Conservation (phyloP, 2,797 vertebrate genomes). For the Cryptoprocta ferox region DNA sequence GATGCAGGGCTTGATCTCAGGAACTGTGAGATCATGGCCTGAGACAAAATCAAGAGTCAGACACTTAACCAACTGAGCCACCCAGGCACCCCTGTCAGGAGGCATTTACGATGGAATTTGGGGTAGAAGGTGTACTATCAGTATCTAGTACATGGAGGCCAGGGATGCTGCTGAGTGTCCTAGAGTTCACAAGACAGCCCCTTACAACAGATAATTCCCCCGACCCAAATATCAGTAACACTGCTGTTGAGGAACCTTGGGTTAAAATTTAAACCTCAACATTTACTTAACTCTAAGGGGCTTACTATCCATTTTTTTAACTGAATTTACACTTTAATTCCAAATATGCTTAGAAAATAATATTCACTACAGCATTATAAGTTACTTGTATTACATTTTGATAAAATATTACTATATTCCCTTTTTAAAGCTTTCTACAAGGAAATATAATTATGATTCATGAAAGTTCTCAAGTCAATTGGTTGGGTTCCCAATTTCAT, state of each 20-base stretch:
- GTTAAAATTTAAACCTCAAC: not conserved
- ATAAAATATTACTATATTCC: not conserved
- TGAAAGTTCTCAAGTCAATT: not conserved
- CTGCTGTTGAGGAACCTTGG: not conserved
- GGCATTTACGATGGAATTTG: not conserved
- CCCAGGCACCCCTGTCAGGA: not conserved
- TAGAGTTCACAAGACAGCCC: fast-evolving
- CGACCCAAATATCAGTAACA: not conserved
- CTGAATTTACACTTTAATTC: not conserved
- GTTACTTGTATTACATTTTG: not conserved
- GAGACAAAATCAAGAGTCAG: no score
- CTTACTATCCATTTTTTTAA: not conserved
- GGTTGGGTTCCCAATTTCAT: not conserved
- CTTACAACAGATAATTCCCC: not conserved
- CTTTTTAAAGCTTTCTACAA: not conserved
- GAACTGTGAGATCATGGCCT: no score
- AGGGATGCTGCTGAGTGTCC: not conserved
- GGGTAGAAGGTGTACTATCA: not conserved
- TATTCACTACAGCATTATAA: not conserved
- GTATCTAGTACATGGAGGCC: not conserved
- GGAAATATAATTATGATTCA: not conserved
- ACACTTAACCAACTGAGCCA: no score
- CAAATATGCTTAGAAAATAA: not conserved
- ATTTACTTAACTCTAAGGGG: not conserved
- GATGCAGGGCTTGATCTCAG: no score